Percentiles rank a stretch among this genome's conserved stretches.
Evolutionary conservation across 2,113 vertebrate genomes (phyloP).

Genomic region (Hippocampus guttulatus): DNA sequence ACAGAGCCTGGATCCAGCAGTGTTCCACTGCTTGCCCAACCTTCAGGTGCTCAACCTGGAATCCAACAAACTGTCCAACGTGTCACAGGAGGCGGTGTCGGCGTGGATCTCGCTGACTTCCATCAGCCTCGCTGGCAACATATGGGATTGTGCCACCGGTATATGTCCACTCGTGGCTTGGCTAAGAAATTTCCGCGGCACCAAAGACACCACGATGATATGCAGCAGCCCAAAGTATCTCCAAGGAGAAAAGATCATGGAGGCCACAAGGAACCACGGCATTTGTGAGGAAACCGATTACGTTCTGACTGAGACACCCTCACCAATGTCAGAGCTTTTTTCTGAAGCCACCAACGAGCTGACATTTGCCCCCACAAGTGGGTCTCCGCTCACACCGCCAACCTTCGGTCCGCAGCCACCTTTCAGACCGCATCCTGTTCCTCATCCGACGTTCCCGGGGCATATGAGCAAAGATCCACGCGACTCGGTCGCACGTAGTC

Average conservation of each 20-base stretch:
- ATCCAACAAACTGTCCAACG: conserved; percentile 96
- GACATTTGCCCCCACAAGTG: conserved; percentile 77
- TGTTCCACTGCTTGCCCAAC: conserved; percentile 95
- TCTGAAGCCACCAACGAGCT: conserved; percentile 64
- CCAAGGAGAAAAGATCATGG: conserved; percentile 93
- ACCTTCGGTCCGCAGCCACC: conserved; percentile 73
- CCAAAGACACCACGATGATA: conserved; percentile 96
- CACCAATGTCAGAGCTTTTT: conserved; percentile 63
- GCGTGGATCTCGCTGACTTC: conserved; percentile 95
- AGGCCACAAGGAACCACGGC: conserved; percentile 84
- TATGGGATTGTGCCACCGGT: conserved; percentile 93
- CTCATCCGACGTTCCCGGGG: conserved; percentile 80
- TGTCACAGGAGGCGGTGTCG: conserved; percentile 91
- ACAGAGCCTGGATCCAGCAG: conserved; percentile 87
- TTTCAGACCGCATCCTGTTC: conserved; percentile 74
- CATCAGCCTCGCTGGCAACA: conserved; percentile 92
- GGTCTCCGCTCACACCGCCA: conserved; percentile 53
- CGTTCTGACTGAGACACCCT: conserved; percentile 64
- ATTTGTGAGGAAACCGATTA: conserved; percentile 83
- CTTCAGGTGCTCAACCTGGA: conserved; percentile 94
- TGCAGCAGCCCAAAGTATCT: conserved; percentile 94
- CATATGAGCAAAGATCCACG: conserved; percentile 67
- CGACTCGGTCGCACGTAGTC: conserved; percentile 56
- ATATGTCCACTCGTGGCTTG: conserved; percentile 92
- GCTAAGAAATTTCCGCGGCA: conserved; percentile 94